phyloP scores from a whole-genome alignment of 2,888 invertebrate species.

The Eupithecia insigniata region DNA sequence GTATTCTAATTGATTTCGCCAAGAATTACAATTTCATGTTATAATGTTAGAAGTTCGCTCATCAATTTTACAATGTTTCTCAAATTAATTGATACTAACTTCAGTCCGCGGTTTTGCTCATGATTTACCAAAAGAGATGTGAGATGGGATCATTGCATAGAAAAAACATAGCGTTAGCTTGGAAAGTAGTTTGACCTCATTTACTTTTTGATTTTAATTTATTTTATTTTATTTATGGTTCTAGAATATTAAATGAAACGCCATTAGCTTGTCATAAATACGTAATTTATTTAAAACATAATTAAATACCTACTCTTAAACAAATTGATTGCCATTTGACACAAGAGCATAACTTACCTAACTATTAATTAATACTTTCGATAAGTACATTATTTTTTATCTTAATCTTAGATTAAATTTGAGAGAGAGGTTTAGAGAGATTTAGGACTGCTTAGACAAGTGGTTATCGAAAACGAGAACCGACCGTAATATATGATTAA shows the following conservation, averaged over 20 bases:
- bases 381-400: slow-evolving; percentile 54
- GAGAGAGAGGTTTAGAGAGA: slow-evolving; percentile 69
- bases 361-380: slow-evolving; percentile 73
- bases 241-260: slow-evolving; percentile 31
- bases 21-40: neutral
- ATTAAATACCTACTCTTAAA: slow-evolving; percentile 72
- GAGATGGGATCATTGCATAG: too few species aligned
- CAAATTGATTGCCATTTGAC: slow-evolving; percentile 78
- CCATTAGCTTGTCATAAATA: slow-evolving; percentile 77
- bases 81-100: neutral
- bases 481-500: neutral
- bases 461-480: slow-evolving; percentile 12
- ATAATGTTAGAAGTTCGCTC: slow-evolving; percentile 18
- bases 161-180: too few species aligned
- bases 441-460: slow-evolving; percentile 2
- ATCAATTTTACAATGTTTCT: slow-evolving; percentile 23
- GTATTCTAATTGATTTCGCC: slow-evolving; percentile 3
- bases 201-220: neutral
- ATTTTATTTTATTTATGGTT: neutral
- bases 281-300: slow-evolving; percentile 80
- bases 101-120: neutral
- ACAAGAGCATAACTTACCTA: slow-evolving; percentile 70
- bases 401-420: slow-evolving; percentile 62
- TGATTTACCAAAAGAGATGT: neutral
- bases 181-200: neutral